Base-by-base conservation (phyloP, 2,113 vertebrate species). In the Mixornis gularis region DNA sequence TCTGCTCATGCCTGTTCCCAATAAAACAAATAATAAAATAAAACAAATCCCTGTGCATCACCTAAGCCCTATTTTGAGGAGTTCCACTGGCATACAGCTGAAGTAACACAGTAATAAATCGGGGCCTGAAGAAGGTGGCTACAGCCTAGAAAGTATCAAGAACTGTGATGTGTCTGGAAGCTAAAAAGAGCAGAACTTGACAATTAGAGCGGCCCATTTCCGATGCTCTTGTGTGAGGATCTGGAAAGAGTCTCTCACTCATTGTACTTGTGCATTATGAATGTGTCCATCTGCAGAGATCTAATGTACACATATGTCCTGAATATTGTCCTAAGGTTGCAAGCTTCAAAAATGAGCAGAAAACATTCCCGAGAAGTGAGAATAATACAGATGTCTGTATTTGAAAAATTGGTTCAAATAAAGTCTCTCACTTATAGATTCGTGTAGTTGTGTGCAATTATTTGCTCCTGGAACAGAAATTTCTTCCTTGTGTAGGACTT, bases 301-400 rank as follows among this genome's bases (percentile, higher is more conserved):
- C 96, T 94, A 96, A 96, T 94, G 95, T 96, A 96, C 94, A 96
- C 96, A 96, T 92, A 95, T 94, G 92, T 96, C 94, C 95, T 96
- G 95, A 93, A 92, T 95, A 96, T 93, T 96, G 94, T 96, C 92
- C 93, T 96, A 96, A 96, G 94, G 93, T 95, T 96, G 95, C 93
- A 96, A 96, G 94, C 94, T 96, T 96, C 84, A 90, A 94, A 96
- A 96, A 95, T 92, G 92, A 96, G 91, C 92, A 93, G 95, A 95
- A 94, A 96, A 94, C 93, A 93, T 96, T 96, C 91, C 94, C 56
- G 0, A 95, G 91, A 96, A 95, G 95, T 96, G 92, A 96, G 92
- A 96, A 95, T 90, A 94, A 96, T 95, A 96, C 96, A 94, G 95
- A 92, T 94, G 87, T 95, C 96, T 96, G 95, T 96, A 95, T 93